Evolutionary conservation across 2,888 invertebrate species (phyloP).

Genomic region (Pterostichus niger): DNA sequence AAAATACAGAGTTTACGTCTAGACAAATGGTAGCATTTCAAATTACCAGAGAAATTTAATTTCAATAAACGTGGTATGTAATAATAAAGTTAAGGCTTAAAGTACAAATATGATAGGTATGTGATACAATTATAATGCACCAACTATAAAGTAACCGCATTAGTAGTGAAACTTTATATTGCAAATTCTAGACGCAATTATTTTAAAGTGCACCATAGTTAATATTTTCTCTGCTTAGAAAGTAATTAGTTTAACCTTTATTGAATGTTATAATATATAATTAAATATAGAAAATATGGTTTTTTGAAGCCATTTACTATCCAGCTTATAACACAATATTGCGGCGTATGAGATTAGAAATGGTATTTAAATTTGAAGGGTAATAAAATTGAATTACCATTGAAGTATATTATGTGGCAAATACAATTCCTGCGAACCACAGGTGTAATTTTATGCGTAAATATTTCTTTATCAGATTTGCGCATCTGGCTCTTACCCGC

Average conservation of each 20-base stretch:
- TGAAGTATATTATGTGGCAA: neutral
- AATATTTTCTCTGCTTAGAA: too few relatives aligned
- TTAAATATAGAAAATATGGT: constrained; percentile 4
- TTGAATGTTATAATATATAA: neutral
- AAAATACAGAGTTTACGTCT: neutral
- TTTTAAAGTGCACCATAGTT: constrained; percentile 12
- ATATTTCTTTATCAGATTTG: constrained; percentile 39
- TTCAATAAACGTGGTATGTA: constrained; percentile 26
- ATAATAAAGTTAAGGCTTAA: constrained; percentile 28
- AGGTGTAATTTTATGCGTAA: constrained; percentile 20
- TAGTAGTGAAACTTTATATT: constrained; percentile 29
- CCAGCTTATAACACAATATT: constrained; percentile 1
- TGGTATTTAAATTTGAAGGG: constrained; percentile 10
- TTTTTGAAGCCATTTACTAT: neutral
- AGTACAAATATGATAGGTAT: neutral
- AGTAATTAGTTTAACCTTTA: neutral
- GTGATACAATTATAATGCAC: constrained; percentile 8
- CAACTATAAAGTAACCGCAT: constrained; percentile 9
- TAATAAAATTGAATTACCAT: constrained; percentile 10
- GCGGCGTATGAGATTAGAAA: neutral
- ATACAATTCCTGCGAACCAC: neutral
- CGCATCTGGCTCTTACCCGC: constrained; percentile 11
- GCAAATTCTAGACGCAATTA: constrained; percentile 36
- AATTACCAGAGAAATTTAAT: constrained; percentile 11
- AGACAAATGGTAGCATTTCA: neutral